Evolutionary conservation across 2,888 invertebrate species (phyloP), one percentile per base, ranked within the genome.

Genomic region (Drosophila stalkeri): DNA sequence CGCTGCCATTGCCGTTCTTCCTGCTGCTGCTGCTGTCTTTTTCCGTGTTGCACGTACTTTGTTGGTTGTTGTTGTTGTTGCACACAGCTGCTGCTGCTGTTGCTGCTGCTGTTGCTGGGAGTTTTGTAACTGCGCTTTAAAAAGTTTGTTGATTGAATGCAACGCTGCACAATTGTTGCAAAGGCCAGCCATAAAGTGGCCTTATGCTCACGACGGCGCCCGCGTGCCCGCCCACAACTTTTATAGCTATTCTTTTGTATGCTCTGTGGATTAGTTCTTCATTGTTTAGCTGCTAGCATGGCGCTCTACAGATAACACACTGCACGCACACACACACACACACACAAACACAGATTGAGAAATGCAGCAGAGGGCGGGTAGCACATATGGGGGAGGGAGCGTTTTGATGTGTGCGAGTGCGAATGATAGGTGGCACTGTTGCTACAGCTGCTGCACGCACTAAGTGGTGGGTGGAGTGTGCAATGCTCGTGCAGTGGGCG

Each of bases 161-260:
- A 81, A 75, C 89, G 72, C 75, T 79, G 89, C 89, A 89, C 86
- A 86, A 89, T 89, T 85, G 86, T 89, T 89, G 89, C 85, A 86
- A 84, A 86, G 89, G 84, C 81, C 79, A 85, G 89, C 84, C 74
- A 89, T 89, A 86, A 86, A 89, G 85, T 85, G 86, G 85, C 81
- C 77, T 76, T 85, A 89, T 72, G 72, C 71, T 64, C 56, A 57
- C 54, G 20, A 20, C 44, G 20, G 35, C 16, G n/a, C 9, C 12
- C 55, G 16, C 47, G 2, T 14, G 12, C 35, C 27, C 55, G 77
- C 75, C 73, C 82, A 80, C 70, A 72, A 69, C 86, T 86, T 85
- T 85, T 89, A 85, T 85, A 74, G 89, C 89, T 81, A 89, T 89
- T 86, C 89, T 81, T 86, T 86, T 86, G 85, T 86, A 89, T 86